Evolutionary conservation across 2,797 vertebrate species (phyloP).

Genomic region (Microhierax caerulescens): DNA sequence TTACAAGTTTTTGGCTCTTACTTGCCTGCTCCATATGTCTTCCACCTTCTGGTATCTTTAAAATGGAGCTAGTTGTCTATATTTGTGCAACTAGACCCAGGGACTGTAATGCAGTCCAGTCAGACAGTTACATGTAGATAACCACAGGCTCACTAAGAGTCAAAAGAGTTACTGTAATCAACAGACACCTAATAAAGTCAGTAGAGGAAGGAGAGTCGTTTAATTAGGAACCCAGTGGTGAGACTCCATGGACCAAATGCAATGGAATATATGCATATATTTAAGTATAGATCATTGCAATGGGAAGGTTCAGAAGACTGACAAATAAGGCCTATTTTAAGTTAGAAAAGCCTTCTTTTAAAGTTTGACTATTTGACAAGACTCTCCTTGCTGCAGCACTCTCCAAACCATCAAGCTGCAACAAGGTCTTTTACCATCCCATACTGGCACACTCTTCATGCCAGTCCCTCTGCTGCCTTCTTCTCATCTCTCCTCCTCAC

Average conservation of each 20-base stretch:
- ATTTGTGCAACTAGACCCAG: background rate
- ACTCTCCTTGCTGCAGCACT: no score
- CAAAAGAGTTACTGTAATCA: background rate
- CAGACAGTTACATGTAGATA: background rate
- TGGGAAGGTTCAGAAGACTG: background rate
- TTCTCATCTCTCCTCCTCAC: no score
- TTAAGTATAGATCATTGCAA: background rate
- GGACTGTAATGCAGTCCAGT: background rate
- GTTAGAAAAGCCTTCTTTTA: no score
- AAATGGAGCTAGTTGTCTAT: background rate
- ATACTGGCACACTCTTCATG: no score
- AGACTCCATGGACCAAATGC: background rate
- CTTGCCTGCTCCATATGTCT: background rate
- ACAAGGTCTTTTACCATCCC: no score
- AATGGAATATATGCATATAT: background rate
- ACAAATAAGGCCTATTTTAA: background rate
- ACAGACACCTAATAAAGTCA: background rate
- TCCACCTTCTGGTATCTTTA: background rate
- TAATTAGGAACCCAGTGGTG: background rate
- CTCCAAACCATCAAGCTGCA: no score
- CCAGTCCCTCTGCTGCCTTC: no score
- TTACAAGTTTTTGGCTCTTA: background rate
- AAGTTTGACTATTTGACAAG: background rate
- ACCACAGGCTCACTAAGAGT: background rate
- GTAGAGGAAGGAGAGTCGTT: background rate